These are phyloP conservation scores for Vesta saturnalis DNA, from an alignment of 2,888 invertebrate species.

Conservation along the genomic window DNA sequence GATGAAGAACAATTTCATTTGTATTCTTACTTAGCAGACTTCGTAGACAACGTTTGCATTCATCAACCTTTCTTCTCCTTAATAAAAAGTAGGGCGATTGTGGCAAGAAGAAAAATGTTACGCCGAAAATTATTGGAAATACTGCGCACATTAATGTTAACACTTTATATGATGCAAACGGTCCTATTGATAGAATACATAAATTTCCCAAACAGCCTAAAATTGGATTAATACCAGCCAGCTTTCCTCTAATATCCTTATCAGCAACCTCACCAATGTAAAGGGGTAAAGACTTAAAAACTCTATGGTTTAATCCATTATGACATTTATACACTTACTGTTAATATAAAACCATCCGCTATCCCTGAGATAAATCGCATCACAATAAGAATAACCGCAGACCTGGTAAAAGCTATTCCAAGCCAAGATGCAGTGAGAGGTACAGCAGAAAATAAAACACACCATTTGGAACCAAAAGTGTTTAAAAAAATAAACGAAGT, in stretches of 20 bases:
- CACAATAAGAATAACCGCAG: slow-evolving; percentile 65
- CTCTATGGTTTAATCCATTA: neutral
- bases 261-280: slow-evolving; percentile 66
- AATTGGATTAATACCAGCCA: slow-evolving; percentile 54
- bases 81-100: slow-evolving; percentile 63
- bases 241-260: slow-evolving; percentile 63
- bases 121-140: slow-evolving; percentile 56
- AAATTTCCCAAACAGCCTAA: slow-evolving; percentile 59
- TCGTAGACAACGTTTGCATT: neutral
- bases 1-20: neutral
- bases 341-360: slow-evolving; percentile 69
- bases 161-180: slow-evolving; percentile 56
- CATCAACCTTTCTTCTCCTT: slow-evolving; percentile 42
- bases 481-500: neutral
- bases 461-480: slow-evolving; percentile 66
- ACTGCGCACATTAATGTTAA: slow-evolving; percentile 53
- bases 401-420: slow-evolving; percentile 47
- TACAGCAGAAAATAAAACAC: slow-evolving; percentile 64
- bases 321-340: slow-evolving; percentile 37
- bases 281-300: slow-evolving; percentile 55
- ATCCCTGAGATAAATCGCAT: slow-evolving; percentile 74
- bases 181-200: slow-evolving; percentile 57
- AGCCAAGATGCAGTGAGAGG: slow-evolving; percentile 67
- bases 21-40: neutral
- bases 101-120: slow-evolving; percentile 59